phyloP scores from a whole-genome alignment of 1,140 invertebrate species.

The Eriocheir sinensis region DNA sequence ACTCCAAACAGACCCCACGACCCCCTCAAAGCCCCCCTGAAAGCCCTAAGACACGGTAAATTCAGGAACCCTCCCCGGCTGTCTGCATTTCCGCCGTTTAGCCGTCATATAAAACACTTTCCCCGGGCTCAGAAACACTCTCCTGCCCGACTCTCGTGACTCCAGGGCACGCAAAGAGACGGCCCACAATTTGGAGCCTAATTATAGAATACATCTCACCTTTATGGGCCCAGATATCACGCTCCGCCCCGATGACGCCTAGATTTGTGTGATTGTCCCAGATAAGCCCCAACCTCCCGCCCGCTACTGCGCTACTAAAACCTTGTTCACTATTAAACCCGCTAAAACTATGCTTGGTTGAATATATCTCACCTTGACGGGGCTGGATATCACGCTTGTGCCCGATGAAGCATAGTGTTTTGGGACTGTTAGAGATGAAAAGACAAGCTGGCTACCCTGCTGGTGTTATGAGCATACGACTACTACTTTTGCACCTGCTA shows the following conservation, averaged over 20 bases:
- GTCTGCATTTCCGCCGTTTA: background rate
- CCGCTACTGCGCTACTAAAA: no score
- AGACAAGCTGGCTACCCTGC: no score
- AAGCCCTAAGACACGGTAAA: background rate
- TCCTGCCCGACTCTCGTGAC: background rate
- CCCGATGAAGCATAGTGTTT: no score
- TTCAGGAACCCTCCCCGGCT: background rate
- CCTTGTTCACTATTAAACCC: no score
- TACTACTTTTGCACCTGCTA: no score
- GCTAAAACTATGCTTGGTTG: no score
- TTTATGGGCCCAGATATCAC: background rate
- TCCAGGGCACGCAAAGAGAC: background rate
- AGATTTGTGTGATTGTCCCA: background rate
- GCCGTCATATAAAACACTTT: background rate
- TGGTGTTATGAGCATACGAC: no score
- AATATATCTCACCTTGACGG: no score
- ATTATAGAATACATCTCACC: slow-evolving; percentile 25
- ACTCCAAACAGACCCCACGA: no score
- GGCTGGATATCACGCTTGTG: no score
- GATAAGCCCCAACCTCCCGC: background rate
- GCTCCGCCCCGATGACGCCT: background rate
- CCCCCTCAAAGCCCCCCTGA: no score
- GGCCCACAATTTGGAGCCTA: background rate
- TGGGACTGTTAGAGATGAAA: no score
- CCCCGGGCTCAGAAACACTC: background rate